Conservation (phyloP, 2,888 invertebrate genomes). For the Xanthostigma xanthostigma region DNA sequence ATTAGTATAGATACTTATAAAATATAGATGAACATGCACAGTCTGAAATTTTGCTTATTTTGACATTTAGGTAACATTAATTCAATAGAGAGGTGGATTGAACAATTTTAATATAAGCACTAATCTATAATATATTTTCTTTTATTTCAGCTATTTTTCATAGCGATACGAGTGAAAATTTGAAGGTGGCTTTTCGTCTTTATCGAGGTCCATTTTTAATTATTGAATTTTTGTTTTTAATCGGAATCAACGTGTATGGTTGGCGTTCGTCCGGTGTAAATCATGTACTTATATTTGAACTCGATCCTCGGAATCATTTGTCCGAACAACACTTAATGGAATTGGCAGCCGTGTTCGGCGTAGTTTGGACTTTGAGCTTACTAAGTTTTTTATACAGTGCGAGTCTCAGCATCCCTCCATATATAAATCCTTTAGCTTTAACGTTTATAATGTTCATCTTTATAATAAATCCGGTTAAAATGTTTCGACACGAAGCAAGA, state of each 20-base stretch:
- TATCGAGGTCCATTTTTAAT: constrained; percentile 67
- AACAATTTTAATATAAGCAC: neutral
- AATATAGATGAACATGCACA: too few relatives aligned
- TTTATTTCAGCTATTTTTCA: constrained; percentile 33
- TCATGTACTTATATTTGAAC: constrained; percentile 69
- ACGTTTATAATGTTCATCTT: constrained; percentile 50
- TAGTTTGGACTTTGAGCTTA: constrained; percentile 52
- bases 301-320: constrained; percentile 64
- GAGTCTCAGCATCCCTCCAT: constrained; percentile 56
- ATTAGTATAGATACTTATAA: too few relatives aligned
- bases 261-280: constrained; percentile 73
- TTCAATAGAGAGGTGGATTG: too few relatives aligned
- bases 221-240: constrained; percentile 57
- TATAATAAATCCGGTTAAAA: constrained; percentile 60
- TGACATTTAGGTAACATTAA: too few relatives aligned
- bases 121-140: neutral
- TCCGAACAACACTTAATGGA: constrained; percentile 66
- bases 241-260: constrained; percentile 68
- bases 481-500: constrained; percentile 59
- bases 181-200: constrained; percentile 56
- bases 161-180: constrained; percentile 34
- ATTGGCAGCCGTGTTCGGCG: constrained; percentile 59
- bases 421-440: constrained; percentile 58
- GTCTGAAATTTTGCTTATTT: too few relatives aligned
- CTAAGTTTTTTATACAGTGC: constrained; percentile 52